Evolutionary conservation across 1,140 invertebrate species (phyloP), one percentile per base, ranked within the genome.

Genomic region (Ephestia elutella): DNA sequence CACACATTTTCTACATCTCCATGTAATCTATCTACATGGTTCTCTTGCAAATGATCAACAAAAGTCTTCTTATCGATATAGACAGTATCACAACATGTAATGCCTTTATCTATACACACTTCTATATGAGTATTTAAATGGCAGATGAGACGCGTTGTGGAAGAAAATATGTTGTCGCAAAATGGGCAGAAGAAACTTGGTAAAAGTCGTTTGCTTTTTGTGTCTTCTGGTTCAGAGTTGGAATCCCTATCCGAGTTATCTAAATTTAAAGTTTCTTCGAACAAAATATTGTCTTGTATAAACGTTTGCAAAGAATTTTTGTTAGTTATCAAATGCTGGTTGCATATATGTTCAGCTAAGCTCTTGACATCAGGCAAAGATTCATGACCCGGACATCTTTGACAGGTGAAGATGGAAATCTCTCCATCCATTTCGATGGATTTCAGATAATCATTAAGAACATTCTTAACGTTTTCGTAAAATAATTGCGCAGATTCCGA

Each of bases 121-220:
- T 79, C 66, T 0, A 75, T 38, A 35, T 88, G 86, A 48, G 65
- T 64, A 49, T 71, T 78, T 3, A 84, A 62, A 56, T 88, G 86
- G 56, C 58, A 72, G 0, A 75, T 50, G 0, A 86, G 70, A 25
- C 83, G 69, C 9, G 71, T 75, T 2, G 68, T 54, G 0, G 82
- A 78, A 0, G 86, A 82, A 54, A 86, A 86, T 10, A 73, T 59
- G 35, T 67, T 77, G 11, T 74, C 59, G 44, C 86, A 88, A 58
- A 72, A 82, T 2, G 82, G 78, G 55, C 85, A 88, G 56, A 54
- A 68, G 32, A 70, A 65, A 25, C 63, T 64, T 8, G 68, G 67
- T 28, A 72, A 35, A 0, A 18, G 11, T 25, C 50, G 50, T n/a
- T 56, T 64, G 48, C 57, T 28, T 21, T 54, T 10, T 13, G 17